A percentile compares a stretch with the other conserved stretches of the same genome.
phyloP scores from a whole-genome alignment of 2,113 vertebrate genomes.

The Sclerurus mexicanus region DNA sequence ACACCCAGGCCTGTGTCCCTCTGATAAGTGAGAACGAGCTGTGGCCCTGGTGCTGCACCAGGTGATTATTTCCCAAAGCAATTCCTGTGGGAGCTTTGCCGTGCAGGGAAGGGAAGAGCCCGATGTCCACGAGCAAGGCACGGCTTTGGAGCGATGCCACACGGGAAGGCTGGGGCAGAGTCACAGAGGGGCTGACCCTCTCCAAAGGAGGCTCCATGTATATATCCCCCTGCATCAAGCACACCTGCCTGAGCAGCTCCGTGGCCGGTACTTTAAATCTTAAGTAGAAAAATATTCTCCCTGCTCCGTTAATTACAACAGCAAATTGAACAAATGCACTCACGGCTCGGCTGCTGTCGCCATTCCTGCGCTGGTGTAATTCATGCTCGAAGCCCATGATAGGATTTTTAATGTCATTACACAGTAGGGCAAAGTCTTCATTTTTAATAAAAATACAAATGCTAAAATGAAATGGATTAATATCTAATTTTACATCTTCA shows the following conservation, averaged over 20 bases:
- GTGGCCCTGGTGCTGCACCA: background rate
- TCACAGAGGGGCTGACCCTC: rapidly evolving
- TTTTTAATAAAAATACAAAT: constrained; percentile 73
- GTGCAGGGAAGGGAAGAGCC: background rate
- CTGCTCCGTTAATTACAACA: constrained; percentile 48
- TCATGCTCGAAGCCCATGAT: constrained; percentile 36
- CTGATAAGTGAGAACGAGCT: background rate
- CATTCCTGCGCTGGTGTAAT: background rate
- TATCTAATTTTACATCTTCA: constrained; percentile 76
- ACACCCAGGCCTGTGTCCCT: background rate
- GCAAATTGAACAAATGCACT: constrained; percentile 60
- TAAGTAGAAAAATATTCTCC: background rate
- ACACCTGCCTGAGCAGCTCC: background rate
- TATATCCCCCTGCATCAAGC: background rate
- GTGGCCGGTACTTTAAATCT: background rate
- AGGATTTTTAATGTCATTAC: constrained; percentile 47
- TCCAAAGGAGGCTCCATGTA: background rate
- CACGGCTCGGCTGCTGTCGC: constrained; percentile 14
- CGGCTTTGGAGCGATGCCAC: rapidly evolving
- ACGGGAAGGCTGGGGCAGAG: rapidly evolving
- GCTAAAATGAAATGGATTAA: constrained; percentile 73
- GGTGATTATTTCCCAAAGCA: background rate
- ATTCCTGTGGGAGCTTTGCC: background rate
- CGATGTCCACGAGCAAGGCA: rapidly evolving
- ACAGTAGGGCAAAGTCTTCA: constrained; percentile 46